A percentile compares a stretch with the other conserved stretches of the same genome.
Evolutionary conservation across 2,888 invertebrate species (phyloP).

Genomic region (Terebella lapidaria): DNA sequence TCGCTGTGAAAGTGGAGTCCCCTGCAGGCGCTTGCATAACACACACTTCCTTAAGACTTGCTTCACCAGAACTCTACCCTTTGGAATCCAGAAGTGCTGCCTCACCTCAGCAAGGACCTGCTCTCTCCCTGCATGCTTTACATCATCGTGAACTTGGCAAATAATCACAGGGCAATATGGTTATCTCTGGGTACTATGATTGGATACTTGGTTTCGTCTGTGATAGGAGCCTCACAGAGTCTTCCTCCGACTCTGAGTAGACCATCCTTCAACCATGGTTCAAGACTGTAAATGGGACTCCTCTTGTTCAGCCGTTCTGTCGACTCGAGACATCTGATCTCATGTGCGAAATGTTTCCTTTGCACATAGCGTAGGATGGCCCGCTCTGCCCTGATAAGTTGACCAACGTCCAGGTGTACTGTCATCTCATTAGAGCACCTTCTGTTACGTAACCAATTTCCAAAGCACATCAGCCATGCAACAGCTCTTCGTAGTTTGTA

Average conservation of each 20-base stretch:
- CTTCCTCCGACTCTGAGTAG: background rate
- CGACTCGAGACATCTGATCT: no score
- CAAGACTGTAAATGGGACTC: background rate
- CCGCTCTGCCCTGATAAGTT: no score
- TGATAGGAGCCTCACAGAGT: background rate
- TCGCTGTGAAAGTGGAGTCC: background rate
- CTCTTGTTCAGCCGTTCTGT: no score
- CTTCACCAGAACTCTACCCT: background rate
- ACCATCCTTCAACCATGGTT: background rate
- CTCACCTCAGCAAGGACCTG: slow-evolving; percentile 4
- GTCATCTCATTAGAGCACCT: no score
- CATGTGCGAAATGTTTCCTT: no score
- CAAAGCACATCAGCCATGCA: no score
- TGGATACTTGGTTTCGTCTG: background rate
- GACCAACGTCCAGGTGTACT: no score
- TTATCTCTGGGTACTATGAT: background rate
- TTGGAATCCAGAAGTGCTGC: background rate
- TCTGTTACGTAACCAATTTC: no score
- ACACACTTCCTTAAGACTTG: background rate
- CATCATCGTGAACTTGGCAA: background rate
- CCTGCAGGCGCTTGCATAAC: background rate
- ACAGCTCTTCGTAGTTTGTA: no score
- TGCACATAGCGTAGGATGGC: no score
- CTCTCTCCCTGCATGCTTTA: background rate
- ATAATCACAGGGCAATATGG: background rate